phyloP scores from a whole-genome alignment of 2,888 invertebrate species.

The Drosophila macrospina region DNA sequence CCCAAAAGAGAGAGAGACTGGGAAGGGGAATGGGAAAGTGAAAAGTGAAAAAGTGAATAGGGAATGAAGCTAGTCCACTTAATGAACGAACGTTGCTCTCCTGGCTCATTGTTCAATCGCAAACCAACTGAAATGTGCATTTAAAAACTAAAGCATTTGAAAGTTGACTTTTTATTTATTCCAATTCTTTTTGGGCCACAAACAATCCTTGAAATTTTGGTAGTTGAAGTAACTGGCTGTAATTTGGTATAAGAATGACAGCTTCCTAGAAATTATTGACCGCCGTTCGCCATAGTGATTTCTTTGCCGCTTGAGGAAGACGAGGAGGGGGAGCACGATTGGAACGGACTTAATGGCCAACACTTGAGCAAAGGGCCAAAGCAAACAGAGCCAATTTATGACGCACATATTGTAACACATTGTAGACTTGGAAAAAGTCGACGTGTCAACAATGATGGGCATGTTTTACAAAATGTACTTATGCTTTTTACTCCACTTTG shows the following conservation, averaged over 20 bases:
- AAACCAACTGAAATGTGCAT: slow-evolving; percentile 42
- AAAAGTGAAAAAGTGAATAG: neutral
- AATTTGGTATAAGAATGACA: slow-evolving; percentile 31
- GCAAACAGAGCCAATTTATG: slow-evolving; percentile 52
- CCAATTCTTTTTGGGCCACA: slow-evolving; percentile 18
- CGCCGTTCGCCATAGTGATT: slow-evolving; percentile 10
- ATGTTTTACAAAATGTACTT: slow-evolving; percentile 74
- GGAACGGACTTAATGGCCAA: slow-evolving; percentile 25
- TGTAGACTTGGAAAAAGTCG: slow-evolving; percentile 56
- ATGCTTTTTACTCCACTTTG: slow-evolving; percentile 43
- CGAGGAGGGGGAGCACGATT: slow-evolving; percentile 1
- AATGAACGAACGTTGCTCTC: slow-evolving; percentile 28
- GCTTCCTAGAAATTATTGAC: slow-evolving; percentile 43
- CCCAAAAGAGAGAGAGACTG: slow-evolving; percentile 35
- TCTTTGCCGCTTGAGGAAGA: neutral
- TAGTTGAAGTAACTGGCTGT: slow-evolving; percentile 12
- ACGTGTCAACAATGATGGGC: slow-evolving; percentile 79
- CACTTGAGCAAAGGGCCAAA: slow-evolving; percentile 23
- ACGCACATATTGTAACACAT: slow-evolving; percentile 41
- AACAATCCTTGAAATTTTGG: neutral
- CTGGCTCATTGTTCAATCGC: neutral
- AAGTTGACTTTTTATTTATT: slow-evolving; percentile 4
- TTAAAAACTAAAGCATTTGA: slow-evolving; percentile 50
- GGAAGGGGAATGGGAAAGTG: neutral
- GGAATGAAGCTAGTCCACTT: slow-evolving; percentile 28